Evolutionary conservation across 2,113 vertebrate genomes (phyloP).

Genomic region (Crotalus horridus): DNA sequence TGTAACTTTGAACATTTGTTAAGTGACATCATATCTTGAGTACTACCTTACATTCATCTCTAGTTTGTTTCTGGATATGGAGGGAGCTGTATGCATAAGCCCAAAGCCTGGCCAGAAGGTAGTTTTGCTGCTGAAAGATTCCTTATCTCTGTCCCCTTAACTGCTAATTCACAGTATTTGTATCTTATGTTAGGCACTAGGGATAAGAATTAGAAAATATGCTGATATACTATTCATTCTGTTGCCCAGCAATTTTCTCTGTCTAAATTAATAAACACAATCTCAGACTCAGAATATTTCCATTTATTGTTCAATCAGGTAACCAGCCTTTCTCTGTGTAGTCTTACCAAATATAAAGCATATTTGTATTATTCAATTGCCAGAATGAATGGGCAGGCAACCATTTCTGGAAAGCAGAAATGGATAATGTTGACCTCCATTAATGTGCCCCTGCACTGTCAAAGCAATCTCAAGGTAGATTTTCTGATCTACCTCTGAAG

Average conservation of each 20-base stretch:
- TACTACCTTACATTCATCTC: too few relatives aligned
- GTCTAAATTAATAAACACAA: background rate
- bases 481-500: background rate
- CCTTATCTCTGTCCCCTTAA: background rate
- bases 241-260: background rate
- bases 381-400: background rate
- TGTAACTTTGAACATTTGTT: too few relatives aligned
- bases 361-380: background rate
- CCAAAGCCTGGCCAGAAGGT: too few relatives aligned
- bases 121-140: too few relatives aligned
- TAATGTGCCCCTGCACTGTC: background rate
- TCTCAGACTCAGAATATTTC: background rate
- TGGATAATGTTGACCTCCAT: background rate
- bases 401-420: background rate
- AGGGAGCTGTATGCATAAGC: too few relatives aligned
- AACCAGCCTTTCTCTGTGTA: background rate
- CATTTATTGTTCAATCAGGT: background rate
- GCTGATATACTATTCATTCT: background rate
- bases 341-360: background rate
- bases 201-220: background rate
- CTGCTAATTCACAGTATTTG: background rate
- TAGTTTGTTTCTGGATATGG: too few relatives aligned
- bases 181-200: background rate
- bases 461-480: background rate
- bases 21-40: too few relatives aligned